Evolutionary conservation across 2,113 vertebrate genomes (phyloP), one percentile per base, ranked within the genome.

Genomic region (Opisthocomus hoazin): DNA sequence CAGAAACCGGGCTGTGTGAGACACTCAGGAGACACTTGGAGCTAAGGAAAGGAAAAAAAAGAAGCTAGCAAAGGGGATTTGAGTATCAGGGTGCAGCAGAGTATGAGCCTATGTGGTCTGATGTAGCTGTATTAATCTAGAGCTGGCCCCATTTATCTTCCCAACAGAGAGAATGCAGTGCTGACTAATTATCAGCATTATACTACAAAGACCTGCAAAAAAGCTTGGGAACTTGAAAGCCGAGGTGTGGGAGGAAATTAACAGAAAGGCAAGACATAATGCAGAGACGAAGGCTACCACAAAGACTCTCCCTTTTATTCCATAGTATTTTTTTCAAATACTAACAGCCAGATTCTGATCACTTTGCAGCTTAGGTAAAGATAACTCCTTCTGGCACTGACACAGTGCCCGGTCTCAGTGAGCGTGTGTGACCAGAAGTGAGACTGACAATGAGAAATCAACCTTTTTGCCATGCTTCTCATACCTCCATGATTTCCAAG

Each of bases 371-470:
- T 82, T 29, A 37, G 24, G 46, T 29, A 39, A 43, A 45, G 50
- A 65, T 36, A 53, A 4, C 4, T 53, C 56, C 36, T 53, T 16
- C n/a, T 39, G 30, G 58, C 54, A 46, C 20, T 34, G 57, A 90
- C 41, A 30, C 16, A 5, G 4, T 2, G 18, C 20, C 58, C 0
- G 0, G 32, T n/a, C 43, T 65, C 36, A 36, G 36, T 3, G 11
- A 70, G 29, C 1, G 2, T 41, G 39, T 54, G 54, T 29, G 51
- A 74, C 60, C 73, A 66, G 29, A 74, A 69, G 32, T 2, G 64
- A 61, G 39, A 48, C 20, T 61, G 60, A 36, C 22, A 41, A 41
- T 5, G 46, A 90, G 37, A 64, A 66, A 78, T 41, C 48, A 29
- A 18, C 23, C 5, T n/a, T 70, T 68, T 41, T 46, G 63, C 53